These are phyloP conservation scores for Itoplectis maculator DNA, from an alignment of 2,888 invertebrate genomes.

Conservation along the genomic window DNA sequence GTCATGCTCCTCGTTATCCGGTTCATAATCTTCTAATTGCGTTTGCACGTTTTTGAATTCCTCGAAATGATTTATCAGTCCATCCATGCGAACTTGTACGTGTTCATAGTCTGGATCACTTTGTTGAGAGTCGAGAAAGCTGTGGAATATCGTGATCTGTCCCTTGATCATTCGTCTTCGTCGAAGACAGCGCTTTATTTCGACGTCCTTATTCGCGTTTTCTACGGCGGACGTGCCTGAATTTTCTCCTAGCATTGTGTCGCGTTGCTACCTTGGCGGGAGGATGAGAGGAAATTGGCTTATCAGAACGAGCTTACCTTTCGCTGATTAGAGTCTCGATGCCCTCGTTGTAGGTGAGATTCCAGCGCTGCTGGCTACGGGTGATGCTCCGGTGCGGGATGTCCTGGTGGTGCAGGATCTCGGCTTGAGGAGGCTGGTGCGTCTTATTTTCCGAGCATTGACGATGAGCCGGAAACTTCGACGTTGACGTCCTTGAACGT, in stretches of 20 bases:
- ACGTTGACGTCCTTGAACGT: slow-evolving; percentile 17
- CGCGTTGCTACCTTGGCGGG: not conserved
- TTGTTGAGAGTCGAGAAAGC: not conserved
- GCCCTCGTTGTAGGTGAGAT: not conserved
- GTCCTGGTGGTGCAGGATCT: too few relatives aligned
- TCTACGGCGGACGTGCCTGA: not conserved
- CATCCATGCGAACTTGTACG: slow-evolving; percentile 40
- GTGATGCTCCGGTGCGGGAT: too few relatives aligned
- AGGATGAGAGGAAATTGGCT: slow-evolving; percentile 17
- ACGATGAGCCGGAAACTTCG: not conserved
- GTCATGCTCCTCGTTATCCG: slow-evolving; percentile 32
- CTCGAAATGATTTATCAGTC: slow-evolving; percentile 12
- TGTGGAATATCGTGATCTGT: not conserved
- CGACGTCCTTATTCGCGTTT: not conserved
- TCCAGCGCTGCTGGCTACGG: not conserved
- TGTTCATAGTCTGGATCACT: not conserved
- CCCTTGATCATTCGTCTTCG: not conserved
- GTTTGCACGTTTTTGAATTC: slow-evolving; percentile 41
- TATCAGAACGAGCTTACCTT: slow-evolving; percentile 38
- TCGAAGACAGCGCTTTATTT: not conserved
- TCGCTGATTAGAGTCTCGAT: slow-evolving; percentile 22
- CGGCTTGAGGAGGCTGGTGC: too few relatives aligned
- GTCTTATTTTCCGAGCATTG: too few relatives aligned
- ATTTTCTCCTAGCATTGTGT: not conserved
- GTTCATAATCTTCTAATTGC: slow-evolving; percentile 23